These are phyloP conservation scores for Rhegmatorhina hoffmannsi DNA, from an alignment of 2,113 vertebrate genomes.

Conservation along the genomic window DNA sequence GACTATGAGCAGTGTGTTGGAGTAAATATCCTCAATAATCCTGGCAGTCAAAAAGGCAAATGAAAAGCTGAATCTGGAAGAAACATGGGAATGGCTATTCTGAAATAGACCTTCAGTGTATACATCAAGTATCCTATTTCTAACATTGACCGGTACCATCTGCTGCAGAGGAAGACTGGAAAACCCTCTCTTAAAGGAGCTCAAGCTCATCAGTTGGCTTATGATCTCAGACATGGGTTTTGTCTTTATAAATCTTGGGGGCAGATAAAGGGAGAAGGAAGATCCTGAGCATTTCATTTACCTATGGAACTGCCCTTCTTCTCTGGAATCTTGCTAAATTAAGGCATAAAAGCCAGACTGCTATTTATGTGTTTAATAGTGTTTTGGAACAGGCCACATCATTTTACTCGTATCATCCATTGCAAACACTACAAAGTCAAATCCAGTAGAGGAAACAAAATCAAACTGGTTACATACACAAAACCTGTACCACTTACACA, in stretches of 20 bases:
- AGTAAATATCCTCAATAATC: neutral
- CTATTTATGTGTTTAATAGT: neutral
- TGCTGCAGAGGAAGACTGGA: neutral
- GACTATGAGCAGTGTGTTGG: neutral
- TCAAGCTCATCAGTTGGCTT: neutral
- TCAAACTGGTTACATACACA: neutral
- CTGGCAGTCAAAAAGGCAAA: neutral
- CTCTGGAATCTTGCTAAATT: neutral
- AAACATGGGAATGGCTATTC: slow-evolving; percentile 14
- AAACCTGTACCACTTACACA: neutral
- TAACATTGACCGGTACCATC: neutral
- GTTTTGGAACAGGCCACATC: neutral
- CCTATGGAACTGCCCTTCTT: neutral
- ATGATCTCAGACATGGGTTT: neutral
- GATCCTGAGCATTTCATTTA: neutral
- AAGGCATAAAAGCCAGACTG: neutral
- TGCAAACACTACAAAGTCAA: neutral
- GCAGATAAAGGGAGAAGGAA: neutral
- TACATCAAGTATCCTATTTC: slow-evolving; percentile 8
- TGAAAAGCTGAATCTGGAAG: slow-evolving; percentile 11
- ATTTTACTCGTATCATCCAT: neutral
- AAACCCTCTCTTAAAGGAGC: neutral
- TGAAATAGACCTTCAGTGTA: neutral
- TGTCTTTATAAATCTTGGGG: neutral
- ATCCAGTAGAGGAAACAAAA: neutral